phyloP scores from a whole-genome alignment of 2,113 vertebrate species.

The Leuciscus idus region DNA sequence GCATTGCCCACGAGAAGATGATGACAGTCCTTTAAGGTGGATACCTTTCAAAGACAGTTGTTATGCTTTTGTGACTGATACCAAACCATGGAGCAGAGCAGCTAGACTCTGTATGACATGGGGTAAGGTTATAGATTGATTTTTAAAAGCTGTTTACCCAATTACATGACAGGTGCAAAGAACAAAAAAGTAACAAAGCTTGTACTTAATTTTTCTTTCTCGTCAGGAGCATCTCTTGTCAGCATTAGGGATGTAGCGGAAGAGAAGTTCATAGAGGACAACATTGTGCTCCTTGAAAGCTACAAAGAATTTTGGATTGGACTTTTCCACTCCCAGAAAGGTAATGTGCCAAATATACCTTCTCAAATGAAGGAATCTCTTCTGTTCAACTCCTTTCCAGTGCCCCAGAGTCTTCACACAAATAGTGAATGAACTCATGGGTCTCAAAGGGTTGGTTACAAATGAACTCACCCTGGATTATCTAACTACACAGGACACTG shows the following conservation, averaged over 20 bases:
- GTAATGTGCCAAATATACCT: conserved; percentile 50
- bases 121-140: conserved; percentile 69
- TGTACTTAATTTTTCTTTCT: neutral
- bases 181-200: neutral
- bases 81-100: conserved; percentile 84
- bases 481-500: conserved; percentile 73
- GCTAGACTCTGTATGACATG: conserved; percentile 81
- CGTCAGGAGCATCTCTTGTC: conserved; percentile 73
- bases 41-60: conserved; percentile 86
- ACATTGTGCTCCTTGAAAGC: conserved; percentile 50
- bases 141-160: neutral
- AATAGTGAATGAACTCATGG: neutral
- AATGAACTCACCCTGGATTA: neutral
- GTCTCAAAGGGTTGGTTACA: neutral
- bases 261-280: conserved; percentile 77
- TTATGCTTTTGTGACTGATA: conserved; percentile 81
- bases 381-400: neutral
- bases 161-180: neutral
- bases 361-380: neutral
- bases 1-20: conserved; percentile 75
- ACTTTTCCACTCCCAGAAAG: conserved; percentile 66
- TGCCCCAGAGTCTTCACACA: neutral
- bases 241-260: conserved; percentile 82
- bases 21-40: conserved; percentile 74
- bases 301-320: conserved; percentile 69